Evolutionary conservation across 2,888 invertebrate species (phyloP), one percentile per base, ranked within the genome.

Genomic region (Agelastica alni): DNA sequence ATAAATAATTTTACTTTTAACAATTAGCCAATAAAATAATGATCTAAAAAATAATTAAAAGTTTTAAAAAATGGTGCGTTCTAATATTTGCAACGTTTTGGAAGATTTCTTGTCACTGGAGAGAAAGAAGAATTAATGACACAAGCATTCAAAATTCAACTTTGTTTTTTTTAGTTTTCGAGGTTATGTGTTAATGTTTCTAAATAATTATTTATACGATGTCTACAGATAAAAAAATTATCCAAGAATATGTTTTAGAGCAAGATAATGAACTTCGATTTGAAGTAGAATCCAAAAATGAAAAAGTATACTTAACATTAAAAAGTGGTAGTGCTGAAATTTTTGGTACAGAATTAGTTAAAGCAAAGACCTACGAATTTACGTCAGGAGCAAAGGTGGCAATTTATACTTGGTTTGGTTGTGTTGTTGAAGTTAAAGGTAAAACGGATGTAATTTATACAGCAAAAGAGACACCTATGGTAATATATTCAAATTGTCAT

Each of bases 391-490:
- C 96, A 1, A 97, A 98, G 79, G 89, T 96, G 5, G 97, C 97
- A 0, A 89, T 98, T 12, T 99, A 90, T 72, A 95, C 97, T 1
- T 99, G 93, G 88, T 94, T 96, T 71, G 96, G 96, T 1, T 97
- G 97, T 71, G 85, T 85, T 0, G 77, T 98, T 0, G 91, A 92
- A 76, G 76, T 97, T 7, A 82, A 84, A 54, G 98, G 97, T 1
- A 88, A 87, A 73, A 91, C 94, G 1, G 96, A 96, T 76, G 94
- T 94, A 17, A 93, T 90, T 61, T 98, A 98, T 74, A 85, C 95
- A 0, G 93, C 97, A 0, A 94, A 93, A 74, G 96, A 97, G 73
- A 98, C 98, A 0, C 97, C 97, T 0, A 97, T 96, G 96, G 86
- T 88, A 64, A 87, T 96, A 61, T 99, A 99, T 75, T 80, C 96